Percentiles rank a stretch among this genome's conserved stretches.
Conservation (phyloP, 2,797 vertebrate genomes). For the Poeciliopsis paucimaculata region DNA sequence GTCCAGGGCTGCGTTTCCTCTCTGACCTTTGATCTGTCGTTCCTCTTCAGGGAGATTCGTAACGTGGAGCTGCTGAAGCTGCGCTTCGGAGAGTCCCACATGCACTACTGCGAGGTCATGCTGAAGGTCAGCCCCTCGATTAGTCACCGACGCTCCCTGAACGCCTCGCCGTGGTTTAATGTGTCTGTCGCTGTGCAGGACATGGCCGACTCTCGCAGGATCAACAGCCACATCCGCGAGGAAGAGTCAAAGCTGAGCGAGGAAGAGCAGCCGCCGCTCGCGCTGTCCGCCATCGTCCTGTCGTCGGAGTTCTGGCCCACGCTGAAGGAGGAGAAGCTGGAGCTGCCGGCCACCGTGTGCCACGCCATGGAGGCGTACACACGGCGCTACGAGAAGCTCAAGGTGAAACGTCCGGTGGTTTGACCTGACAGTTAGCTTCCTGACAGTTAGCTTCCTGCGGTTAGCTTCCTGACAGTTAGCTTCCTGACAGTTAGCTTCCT, state of each 20-base stretch:
- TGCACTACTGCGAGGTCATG: slow-evolving; percentile 99
- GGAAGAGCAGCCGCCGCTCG: slow-evolving; percentile 86
- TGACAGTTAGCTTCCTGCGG: too few species aligned
- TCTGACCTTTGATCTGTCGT: slow-evolving; percentile 1
- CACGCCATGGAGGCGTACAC: slow-evolving; percentile 93
- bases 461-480: too few species aligned
- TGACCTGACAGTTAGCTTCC: too few species aligned
- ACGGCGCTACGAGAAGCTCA: slow-evolving; percentile 95
- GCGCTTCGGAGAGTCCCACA: slow-evolving; percentile 95
- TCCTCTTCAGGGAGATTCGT: slow-evolving; percentile 88
- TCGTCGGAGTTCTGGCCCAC: slow-evolving; percentile 98
- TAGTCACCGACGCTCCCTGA: not conserved
- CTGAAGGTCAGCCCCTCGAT: slow-evolving; percentile 83
- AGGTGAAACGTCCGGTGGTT: slow-evolving; percentile 67
- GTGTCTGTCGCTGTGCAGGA: slow-evolving; percentile 79
- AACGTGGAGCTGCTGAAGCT: slow-evolving; percentile 98
- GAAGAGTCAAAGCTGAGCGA: slow-evolving; percentile 88
- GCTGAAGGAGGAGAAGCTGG: slow-evolving; percentile 96
- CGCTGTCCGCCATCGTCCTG: slow-evolving; percentile 91
- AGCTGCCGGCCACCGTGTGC: slow-evolving; percentile 87
- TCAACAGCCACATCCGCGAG: slow-evolving; percentile 93
- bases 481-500: too few species aligned
- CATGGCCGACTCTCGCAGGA: slow-evolving; percentile 95
- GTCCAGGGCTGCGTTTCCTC: not conserved
- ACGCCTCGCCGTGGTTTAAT: not conserved